Percentiles rank a stretch among this genome's conserved stretches.
phyloP scores from a whole-genome alignment of 1,140 invertebrate genomes.

The Phocides pigmalion region DNA sequence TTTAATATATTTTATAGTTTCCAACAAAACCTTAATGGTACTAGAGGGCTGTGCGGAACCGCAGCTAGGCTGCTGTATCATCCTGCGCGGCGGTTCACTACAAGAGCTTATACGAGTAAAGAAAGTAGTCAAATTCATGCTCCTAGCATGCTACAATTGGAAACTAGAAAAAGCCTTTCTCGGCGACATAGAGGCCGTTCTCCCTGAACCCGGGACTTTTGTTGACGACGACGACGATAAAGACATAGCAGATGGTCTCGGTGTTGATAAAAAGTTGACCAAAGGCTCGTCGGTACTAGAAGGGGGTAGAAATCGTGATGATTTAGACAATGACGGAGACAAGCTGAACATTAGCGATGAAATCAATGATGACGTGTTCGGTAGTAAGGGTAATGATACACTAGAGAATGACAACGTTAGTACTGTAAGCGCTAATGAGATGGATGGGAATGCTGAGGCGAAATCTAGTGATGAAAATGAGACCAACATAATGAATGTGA shows the following conservation, averaged over 20 bases:
- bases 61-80: slow-evolving; percentile 94
- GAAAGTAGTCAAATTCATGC: slow-evolving; percentile 90
- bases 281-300: slow-evolving; percentile 28
- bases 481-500: slow-evolving; percentile 6
- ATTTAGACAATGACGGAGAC: neutral
- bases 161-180: slow-evolving; percentile 95
- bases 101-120: slow-evolving; percentile 93
- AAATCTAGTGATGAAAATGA: slow-evolving; percentile 33
- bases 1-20: slow-evolving; percentile 77
- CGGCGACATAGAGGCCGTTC: slow-evolving; percentile 91
- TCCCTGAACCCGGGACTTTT: slow-evolving; percentile 82
- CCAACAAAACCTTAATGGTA: slow-evolving; percentile 95
- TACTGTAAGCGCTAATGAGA: slow-evolving; percentile 1
- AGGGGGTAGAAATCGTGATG: slow-evolving; percentile 31
- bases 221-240: slow-evolving; percentile 51
- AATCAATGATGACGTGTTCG: slow-evolving; percentile 32
- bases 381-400: slow-evolving; percentile 29
- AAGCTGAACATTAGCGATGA: slow-evolving; percentile 22
- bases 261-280: slow-evolving; percentile 25
- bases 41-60: slow-evolving; percentile 95
- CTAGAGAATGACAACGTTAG: slow-evolving; percentile 12
- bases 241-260: slow-evolving; percentile 33
- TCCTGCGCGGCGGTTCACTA: slow-evolving; percentile 91
- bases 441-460: slow-evolving; percentile 3
- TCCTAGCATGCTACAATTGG: slow-evolving; percentile 96